A percentile compares a stretch with the other conserved stretches of the same genome.
These are phyloP conservation scores for Cherax destructor DNA, from an alignment of 1,140 invertebrate species.

Conservation along the genomic window DNA sequence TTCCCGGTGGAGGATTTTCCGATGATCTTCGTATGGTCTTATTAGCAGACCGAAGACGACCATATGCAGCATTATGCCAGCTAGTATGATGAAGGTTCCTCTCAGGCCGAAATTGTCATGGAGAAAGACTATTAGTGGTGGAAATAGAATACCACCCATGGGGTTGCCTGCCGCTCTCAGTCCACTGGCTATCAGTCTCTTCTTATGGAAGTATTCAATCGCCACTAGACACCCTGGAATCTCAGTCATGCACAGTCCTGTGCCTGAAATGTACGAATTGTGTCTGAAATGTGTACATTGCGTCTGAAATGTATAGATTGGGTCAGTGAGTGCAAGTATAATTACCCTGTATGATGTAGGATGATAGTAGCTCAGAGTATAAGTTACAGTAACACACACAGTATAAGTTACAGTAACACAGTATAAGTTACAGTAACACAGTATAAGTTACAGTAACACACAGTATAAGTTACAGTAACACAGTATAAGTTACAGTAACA, in stretches of 20 bases:
- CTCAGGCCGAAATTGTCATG: constrained; percentile 39
- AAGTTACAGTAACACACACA: no score
- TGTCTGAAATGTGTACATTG: no score
- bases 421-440: no score
- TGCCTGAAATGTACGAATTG: constrained; percentile 1
- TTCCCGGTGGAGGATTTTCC: not conserved
- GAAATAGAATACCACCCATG: constrained; percentile 44
- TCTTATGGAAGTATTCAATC: constrained; percentile 39
- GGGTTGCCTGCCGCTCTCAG: constrained; percentile 40
- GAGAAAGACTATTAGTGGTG: constrained; percentile 36
- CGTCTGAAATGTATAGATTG: no score
- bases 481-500: no score
- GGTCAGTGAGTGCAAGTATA: no score
- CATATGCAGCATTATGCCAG: constrained; percentile 45
- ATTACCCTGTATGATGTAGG: no score
- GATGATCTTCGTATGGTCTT: constrained; percentile 34
- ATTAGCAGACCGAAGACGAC: constrained; percentile 18
- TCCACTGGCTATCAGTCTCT: constrained; percentile 29
- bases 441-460: no score
- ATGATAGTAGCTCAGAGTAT: no score
- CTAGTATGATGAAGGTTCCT: constrained; percentile 20
- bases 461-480: no score
- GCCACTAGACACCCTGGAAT: constrained; percentile 24
- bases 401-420: no score
- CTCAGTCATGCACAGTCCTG: constrained; percentile 42